A percentile compares a stretch with the other conserved stretches of the same genome.
These are phyloP conservation scores for Strongylocentrotus purpuratus DNA, from an alignment of 35 echinoderm and acorn worm genomes.

Conservation along the genomic window DNA sequence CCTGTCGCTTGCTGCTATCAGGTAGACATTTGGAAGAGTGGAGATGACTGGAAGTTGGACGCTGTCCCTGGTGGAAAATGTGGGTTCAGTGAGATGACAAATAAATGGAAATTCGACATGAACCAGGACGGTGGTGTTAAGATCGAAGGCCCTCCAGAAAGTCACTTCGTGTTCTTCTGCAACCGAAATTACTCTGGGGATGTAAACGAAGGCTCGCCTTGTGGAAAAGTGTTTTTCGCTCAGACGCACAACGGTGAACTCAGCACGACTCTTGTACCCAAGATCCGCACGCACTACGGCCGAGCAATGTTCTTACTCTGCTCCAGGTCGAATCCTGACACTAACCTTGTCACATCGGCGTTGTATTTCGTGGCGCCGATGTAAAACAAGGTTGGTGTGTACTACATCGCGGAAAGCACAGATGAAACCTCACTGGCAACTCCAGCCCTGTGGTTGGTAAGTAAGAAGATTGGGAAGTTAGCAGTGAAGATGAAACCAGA, in stretches of 20 bases:
- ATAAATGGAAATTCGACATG: slow-evolving; percentile 47
- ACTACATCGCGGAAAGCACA: slow-evolving; percentile 38
- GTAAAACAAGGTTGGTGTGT: neutral
- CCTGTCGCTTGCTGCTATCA: slow-evolving; percentile 5
- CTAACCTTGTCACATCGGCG: slow-evolving; percentile 60
- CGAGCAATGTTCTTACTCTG: slow-evolving; percentile 63
- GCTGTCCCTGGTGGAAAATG: slow-evolving; percentile 38
- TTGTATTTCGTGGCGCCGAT: slow-evolving; percentile 54
- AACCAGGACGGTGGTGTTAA: neutral
- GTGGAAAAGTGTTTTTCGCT: slow-evolving; percentile 52
- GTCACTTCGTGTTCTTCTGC: slow-evolving; percentile 42
- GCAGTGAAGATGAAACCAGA: slow-evolving; percentile 34
- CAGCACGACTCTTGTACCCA: slow-evolving; percentile 51
- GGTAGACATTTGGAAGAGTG: neutral
- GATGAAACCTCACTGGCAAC: slow-evolving; percentile 19
- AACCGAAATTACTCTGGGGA: slow-evolving; percentile 34
- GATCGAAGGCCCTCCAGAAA: slow-evolving; percentile 42
- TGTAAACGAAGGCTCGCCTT: no score
- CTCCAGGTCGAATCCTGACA: slow-evolving; percentile 49
- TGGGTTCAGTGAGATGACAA: neutral
- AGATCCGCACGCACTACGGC: slow-evolving; percentile 31
- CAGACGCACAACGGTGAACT: slow-evolving; percentile 54
- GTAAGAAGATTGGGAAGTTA: slow-evolving; percentile 42
- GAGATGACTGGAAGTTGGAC: neutral
- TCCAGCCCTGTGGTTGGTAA: slow-evolving; percentile 51